These are phyloP conservation scores for Protomyctophum bolini DNA, from an alignment of 2,113 vertebrate genomes.

Conservation along the genomic window DNA sequence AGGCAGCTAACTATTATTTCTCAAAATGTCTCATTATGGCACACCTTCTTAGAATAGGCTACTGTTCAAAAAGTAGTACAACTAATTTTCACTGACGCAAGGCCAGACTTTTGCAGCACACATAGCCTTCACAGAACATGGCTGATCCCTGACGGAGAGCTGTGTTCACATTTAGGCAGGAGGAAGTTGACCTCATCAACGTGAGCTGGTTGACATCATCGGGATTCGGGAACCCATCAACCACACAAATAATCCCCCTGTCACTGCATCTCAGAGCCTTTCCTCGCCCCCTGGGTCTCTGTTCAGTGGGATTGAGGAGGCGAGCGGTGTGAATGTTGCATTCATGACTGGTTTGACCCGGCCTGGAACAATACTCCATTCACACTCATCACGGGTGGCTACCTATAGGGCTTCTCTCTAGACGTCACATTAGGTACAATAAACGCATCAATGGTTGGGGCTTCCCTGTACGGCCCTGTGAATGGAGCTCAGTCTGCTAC, in stretches of 20 bases:
- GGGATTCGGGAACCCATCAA: constrained; percentile 40
- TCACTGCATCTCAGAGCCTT: constrained; percentile 43
- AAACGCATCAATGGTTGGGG: constrained; percentile 28
- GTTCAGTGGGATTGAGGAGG: constrained; percentile 12
- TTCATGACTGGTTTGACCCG: constrained; percentile 26
- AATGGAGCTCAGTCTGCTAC: constrained; percentile 38
- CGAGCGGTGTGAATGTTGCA: constrained; percentile 26
- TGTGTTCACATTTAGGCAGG: constrained; percentile 49
- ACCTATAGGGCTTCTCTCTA: constrained; percentile 36
- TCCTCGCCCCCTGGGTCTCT: constrained; percentile 26
- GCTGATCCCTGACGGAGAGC: constrained; percentile 14
- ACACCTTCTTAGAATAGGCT: no score
- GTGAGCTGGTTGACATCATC: constrained; percentile 63
- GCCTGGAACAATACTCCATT: constrained; percentile 47
- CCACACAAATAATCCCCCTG: constrained; percentile 32
- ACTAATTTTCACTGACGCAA: no score
- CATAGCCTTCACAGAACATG: constrained; percentile 22
- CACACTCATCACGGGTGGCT: constrained; percentile 20
- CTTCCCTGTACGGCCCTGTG: constrained; percentile 25
- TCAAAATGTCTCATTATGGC: no score
- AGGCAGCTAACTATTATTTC: no score
- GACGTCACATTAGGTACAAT: constrained; percentile 52
- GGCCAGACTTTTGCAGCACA: no score
- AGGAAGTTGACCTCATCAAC: constrained; percentile 70
- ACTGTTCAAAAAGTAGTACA: no score